Evolutionary conservation across 2,797 vertebrate species (phyloP).

Genomic region (Oceanodroma leucorhoa): DNA sequence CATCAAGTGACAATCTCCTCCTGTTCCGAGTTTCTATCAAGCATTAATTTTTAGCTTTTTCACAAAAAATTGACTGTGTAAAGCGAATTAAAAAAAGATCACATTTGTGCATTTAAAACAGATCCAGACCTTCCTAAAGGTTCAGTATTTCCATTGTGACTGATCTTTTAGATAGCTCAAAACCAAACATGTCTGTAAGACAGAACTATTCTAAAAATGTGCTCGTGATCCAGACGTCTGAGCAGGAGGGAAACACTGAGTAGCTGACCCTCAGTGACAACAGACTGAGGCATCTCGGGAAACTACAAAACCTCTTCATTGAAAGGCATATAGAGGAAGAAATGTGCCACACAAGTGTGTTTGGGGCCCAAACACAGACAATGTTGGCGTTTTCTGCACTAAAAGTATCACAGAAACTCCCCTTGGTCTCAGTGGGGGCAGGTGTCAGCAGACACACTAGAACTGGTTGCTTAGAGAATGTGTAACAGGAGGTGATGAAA

Average conservation of each 20-base stretch:
- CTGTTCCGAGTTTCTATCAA: constrained; percentile 24
- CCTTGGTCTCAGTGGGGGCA: background rate
- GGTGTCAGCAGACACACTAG: rapidly evolving
- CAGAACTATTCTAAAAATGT: background rate
- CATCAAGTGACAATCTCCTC: constrained; percentile 44
- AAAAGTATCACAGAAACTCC: background rate
- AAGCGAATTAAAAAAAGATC: background rate
- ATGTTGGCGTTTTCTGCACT: background rate
- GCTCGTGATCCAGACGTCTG: background rate
- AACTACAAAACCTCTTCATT: background rate
- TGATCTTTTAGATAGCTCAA: background rate
- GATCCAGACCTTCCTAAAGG: background rate
- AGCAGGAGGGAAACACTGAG: background rate
- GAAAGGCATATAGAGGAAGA: background rate
- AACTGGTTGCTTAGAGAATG: background rate
- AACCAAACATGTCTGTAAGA: background rate
- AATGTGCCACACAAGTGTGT: background rate
- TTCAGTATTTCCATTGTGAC: background rate
- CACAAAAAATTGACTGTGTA: background rate
- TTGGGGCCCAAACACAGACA: background rate
- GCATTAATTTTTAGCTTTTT: constrained; percentile 1
- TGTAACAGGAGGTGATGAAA: background rate
- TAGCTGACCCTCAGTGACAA: background rate
- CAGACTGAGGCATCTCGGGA: background rate
- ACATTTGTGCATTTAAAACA: background rate